Base-by-base conservation (phyloP, 2,888 invertebrate genomes). In the Synanthedon formicaeformis region DNA sequence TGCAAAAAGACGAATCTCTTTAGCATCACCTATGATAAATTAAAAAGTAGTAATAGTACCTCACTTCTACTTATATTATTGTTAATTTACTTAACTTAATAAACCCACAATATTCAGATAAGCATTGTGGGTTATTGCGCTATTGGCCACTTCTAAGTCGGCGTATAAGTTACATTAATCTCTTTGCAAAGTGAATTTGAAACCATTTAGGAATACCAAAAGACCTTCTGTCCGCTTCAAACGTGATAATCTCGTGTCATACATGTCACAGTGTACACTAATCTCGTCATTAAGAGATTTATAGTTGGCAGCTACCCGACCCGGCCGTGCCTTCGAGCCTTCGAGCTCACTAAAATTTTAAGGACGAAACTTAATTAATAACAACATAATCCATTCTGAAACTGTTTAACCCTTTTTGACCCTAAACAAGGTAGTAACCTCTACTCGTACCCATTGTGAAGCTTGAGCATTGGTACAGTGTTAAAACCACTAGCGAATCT, bases 351-450 rank as follows among this genome's bases (percentile, higher is more conserved):
- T 12, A 45, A 52, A 50, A 41, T 56, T 41, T 50, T 51, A 49
- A 41, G 45, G 48, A 23, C 50, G 54, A 55, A 64, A 67, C 60
- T 65, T 67, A 66, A 69, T 73, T 73, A 67, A 73, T 67, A 67
- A 65, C 66, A 63, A 60, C 58, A 62, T 62, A 67, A 70, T 67
- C 67, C 61, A 56, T 61, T 63, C 60, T 58, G 59, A 60, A 59
- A 55, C 60, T 60, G 63, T 58, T 66, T 65, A 69, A 68, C 72
- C 73, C 68, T 67, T 66, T 61, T 57, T 61, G 58, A 58, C 57
- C 63, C 67, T 65, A 70, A 71, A 71, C 72, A 70, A 69, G 66
- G 66, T 57, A 57, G 65, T 69, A 65, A 67, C 65, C 63, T 59
- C 13, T 12, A 49, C 13, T n/a, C n/a, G n/a, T n/a, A n/a, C n/a